Percentiles rank a stretch among this genome's conserved stretches.
Evolutionary conservation across 2,888 invertebrate genomes (phyloP).

Genomic region (Eulithis testata): DNA sequence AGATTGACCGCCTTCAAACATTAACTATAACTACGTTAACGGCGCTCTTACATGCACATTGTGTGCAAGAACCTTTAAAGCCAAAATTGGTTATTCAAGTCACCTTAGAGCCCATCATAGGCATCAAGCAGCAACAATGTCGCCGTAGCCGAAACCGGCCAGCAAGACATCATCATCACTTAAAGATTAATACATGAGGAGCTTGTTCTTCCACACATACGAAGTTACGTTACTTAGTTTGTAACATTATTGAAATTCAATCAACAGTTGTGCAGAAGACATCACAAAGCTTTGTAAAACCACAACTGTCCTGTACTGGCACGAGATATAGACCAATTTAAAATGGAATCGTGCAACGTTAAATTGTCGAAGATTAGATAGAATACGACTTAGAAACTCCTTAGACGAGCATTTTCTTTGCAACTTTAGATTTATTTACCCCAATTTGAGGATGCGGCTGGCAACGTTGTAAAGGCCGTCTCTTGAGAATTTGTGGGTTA

Average conservation of each 20-base stretch:
- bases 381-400: conserved; percentile 18
- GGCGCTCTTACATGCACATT: too few species aligned
- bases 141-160: too few species aligned
- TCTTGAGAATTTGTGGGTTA: conserved; percentile 15
- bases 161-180: too few species aligned
- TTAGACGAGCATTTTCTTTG: conserved; percentile 23
- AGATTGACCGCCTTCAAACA: too few species aligned
- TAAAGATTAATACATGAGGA: too few species aligned
- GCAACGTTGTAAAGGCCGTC: conserved; percentile 15
- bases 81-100: too few species aligned
- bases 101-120: too few species aligned
- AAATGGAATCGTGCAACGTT: conserved; percentile 10
- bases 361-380: conserved; percentile 24
- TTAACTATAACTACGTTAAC: too few species aligned
- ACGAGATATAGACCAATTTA: conserved; percentile 15
- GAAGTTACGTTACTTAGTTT: too few species aligned
- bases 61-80: too few species aligned
- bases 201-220: too few species aligned
- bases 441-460: conserved; percentile 31
- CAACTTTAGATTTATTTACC: conserved; percentile 31
- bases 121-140: too few species aligned
- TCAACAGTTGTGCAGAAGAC: background rate
- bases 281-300: conserved; percentile 1
- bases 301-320: background rate
- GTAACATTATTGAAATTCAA: background rate